phyloP scores from a whole-genome alignment of 2,797 vertebrate species.

The Nannoperca obscura region DNA sequence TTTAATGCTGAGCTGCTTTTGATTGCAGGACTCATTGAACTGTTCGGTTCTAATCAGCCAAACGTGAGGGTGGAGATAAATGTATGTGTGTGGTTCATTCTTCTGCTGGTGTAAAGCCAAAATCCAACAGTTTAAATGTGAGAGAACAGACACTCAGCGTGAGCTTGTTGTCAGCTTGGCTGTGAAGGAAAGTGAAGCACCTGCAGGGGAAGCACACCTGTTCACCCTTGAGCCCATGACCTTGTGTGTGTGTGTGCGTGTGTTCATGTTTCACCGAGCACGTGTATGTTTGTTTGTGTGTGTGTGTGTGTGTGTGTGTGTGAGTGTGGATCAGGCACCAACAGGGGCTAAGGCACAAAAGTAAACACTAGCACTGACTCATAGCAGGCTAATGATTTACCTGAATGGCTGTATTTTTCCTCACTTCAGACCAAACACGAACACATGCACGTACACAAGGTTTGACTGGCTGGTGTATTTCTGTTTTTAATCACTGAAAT shows the following conservation, averaged over 20 bases:
- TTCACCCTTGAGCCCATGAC: constrained; percentile 63
- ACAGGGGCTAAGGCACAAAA: constrained; percentile 61
- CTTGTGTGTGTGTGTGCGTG: constrained; percentile 44
- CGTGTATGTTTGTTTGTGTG: constrained; percentile 11
- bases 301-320: constrained; percentile 24
- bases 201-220: constrained; percentile 76
- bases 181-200: constrained; percentile 65
- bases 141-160: constrained; percentile 31
- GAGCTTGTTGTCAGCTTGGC: constrained; percentile 52
- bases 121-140: constrained; percentile 21
- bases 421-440: constrained; percentile 38
- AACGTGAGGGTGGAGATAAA: background rate
- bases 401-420: constrained; percentile 64
- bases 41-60: background rate
- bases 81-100: background rate
- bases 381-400: constrained; percentile 82
- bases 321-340: constrained; percentile 38
- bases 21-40: background rate
- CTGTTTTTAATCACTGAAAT: background rate
- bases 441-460: constrained; percentile 42
- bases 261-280: constrained; percentile 15
- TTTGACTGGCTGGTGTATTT: background rate
- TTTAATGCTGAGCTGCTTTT: background rate
- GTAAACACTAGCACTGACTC: constrained; percentile 77
- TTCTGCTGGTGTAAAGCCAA: constrained; percentile 30